A percentile compares a stretch with the other conserved stretches of the same genome.
Conservation (phyloP, 1,140 invertebrate species). For the Nasonia longicornis region DNA sequence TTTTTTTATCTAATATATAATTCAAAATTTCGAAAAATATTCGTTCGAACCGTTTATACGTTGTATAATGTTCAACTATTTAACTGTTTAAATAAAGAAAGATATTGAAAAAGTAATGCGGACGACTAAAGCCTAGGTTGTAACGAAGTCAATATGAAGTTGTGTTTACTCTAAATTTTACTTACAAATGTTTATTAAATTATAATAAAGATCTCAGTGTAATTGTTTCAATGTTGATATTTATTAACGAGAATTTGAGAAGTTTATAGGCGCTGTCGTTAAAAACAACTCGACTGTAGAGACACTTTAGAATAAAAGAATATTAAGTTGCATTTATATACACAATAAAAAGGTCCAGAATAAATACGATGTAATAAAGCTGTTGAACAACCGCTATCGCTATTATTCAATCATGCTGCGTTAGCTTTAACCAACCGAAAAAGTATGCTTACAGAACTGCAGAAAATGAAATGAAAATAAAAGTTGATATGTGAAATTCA, state of each 20-base stretch:
- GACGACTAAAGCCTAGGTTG: not conserved
- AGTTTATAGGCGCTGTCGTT: not conserved
- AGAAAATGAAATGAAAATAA: not conserved
- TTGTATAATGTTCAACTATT: no score
- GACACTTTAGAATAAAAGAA: not conserved
- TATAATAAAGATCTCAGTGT: not conserved
- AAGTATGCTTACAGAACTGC: not conserved
- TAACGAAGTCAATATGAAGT: not conserved
- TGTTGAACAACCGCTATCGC: not conserved
- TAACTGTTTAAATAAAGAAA: no score
- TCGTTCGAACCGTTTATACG: no score
- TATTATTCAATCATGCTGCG: constrained; percentile 8
- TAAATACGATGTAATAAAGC: constrained; percentile 22
- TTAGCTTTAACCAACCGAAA: not conserved
- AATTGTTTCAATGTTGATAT: constrained; percentile 21
- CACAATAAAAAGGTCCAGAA: constrained; percentile 19
- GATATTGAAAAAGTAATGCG: not conserved
- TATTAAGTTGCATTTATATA: constrained; percentile 1
- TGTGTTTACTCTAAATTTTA: constrained; percentile 2
- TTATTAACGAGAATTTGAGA: not conserved
- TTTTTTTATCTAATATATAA: constrained; percentile 10
- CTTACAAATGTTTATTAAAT: constrained; percentile 1
- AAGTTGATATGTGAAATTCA: not conserved
- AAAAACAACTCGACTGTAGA: constrained; percentile 7
- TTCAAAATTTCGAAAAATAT: not conserved